phyloP scores from a whole-genome alignment of 2,888 invertebrate genomes.

The Tetheella fluctuosa region DNA sequence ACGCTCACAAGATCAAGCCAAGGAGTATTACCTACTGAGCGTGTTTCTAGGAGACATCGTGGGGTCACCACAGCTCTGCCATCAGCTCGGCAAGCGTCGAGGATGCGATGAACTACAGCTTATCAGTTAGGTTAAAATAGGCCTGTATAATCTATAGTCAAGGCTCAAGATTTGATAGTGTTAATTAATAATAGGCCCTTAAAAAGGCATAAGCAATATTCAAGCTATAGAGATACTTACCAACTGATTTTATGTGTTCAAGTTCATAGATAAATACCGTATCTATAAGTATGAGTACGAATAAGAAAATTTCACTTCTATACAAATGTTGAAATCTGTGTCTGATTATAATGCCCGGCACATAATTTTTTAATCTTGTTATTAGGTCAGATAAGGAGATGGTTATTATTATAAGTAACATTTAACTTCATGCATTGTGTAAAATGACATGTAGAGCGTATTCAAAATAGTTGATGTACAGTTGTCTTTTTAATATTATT shows the following conservation, averaged over 20 bases:
- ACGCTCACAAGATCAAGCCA: constrained; percentile 88
- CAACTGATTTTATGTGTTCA: background rate
- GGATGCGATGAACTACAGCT: constrained; percentile 62
- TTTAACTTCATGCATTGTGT: too few species aligned
- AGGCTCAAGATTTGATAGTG: background rate
- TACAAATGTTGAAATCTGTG: too few species aligned
- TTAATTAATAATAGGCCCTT: background rate
- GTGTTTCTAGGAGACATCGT: constrained; percentile 94
- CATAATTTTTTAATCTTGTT: too few species aligned
- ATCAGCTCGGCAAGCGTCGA: constrained; percentile 88
- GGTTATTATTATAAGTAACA: background rate
- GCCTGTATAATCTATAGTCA: constrained; percentile 10
- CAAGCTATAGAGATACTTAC: constrained; percentile 5
- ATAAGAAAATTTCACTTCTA: too few species aligned
- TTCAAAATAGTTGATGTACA: too few species aligned
- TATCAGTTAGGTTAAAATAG: constrained; percentile 20
- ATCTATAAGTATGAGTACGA: too few species aligned
- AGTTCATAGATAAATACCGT: too few species aligned
- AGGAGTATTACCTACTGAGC: constrained; percentile 93
- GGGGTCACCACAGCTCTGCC: constrained; percentile 91
- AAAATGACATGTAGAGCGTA: too few species aligned
- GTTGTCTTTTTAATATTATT: too few species aligned
- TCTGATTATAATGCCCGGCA: too few species aligned
- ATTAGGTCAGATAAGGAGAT: background rate
- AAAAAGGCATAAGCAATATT: background rate